Percentiles rank a stretch among this genome's conserved stretches.
phyloP scores from a whole-genome alignment of 2,888 invertebrate species.

The Neuroscelio doddi region DNA sequence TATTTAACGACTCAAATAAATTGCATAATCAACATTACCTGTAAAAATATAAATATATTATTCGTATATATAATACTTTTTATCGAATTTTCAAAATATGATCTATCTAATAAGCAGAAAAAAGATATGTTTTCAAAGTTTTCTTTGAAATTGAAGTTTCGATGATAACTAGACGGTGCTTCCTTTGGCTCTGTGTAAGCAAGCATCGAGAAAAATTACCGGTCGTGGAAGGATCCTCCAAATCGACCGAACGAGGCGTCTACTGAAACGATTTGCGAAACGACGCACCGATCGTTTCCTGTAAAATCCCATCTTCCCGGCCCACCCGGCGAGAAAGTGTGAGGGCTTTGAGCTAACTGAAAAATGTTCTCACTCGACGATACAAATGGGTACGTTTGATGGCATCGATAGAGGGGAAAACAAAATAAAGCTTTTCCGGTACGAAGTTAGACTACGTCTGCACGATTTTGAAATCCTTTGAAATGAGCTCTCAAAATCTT shows the following conservation, averaged over 20 bases:
- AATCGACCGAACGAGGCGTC: constrained; percentile 23
- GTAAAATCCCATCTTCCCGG: constrained; percentile 51
- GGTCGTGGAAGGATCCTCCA: constrained; percentile 19
- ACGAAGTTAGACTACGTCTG: constrained; percentile 26
- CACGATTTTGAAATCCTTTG: constrained; percentile 23
- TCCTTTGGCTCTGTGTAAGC: constrained; percentile 2
- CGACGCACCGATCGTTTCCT: constrained; percentile 48
- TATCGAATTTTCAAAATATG: too few species aligned
- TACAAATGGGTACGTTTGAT: constrained; percentile 62
- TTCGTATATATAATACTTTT: too few species aligned
- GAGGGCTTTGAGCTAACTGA: constrained; percentile 54
- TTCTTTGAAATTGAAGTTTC: neutral
- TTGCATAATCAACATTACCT: too few species aligned
- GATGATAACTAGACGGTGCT: constrained; percentile 19
- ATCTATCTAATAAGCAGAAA: too few species aligned
- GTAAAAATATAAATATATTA: too few species aligned
- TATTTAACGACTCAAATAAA: too few species aligned
- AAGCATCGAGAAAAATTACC: constrained; percentile 22
- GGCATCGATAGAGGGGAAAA: constrained; percentile 54
- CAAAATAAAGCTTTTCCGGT: constrained; percentile 52
- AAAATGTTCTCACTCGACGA: constrained; percentile 64
- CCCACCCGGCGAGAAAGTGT: constrained; percentile 43
- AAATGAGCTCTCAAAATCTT: constrained; percentile 1
- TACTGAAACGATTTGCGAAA: constrained; percentile 52
- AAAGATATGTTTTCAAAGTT: too few species aligned